phyloP scores from a whole-genome alignment of 64 coral and sea anemone genomes.

The Hydrozoanthus tunicans region DNA sequence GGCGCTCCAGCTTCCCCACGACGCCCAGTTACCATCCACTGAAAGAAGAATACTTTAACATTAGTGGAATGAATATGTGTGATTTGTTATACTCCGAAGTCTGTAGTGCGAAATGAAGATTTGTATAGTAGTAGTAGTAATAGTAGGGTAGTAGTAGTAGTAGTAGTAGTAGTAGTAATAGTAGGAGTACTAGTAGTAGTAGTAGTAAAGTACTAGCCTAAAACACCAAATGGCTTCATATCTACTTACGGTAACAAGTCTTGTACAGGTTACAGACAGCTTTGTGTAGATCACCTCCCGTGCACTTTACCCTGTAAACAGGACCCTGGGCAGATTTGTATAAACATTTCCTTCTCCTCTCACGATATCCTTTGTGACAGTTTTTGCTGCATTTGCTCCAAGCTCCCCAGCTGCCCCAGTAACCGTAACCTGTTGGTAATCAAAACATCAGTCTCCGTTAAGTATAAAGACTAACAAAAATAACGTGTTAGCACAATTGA shows the following conservation, averaged over 20 bases:
- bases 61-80: neutral
- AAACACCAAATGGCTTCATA: neutral
- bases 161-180: too few relatives aligned
- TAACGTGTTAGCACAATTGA: too few relatives aligned
- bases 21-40: slow-evolving; percentile 36
- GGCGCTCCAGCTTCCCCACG: slow-evolving; percentile 35
- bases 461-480: neutral
- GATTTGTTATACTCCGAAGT: neutral
- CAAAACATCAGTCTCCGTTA: neutral
- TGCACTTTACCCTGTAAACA: neutral
- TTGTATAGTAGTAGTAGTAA: neutral
- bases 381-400: slow-evolving; percentile 16
- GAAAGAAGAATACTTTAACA: neutral
- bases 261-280: neutral
- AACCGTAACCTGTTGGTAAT: neutral
- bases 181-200: too few relatives aligned
- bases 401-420: slow-evolving; percentile 26
- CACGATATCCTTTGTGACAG: neutral
- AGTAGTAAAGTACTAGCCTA: neutral
- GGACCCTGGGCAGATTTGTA: neutral
- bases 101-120: neutral
- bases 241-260: neutral
- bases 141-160: neutral
- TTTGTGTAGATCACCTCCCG: neutral
- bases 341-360: slow-evolving; percentile 5